A percentile compares a stretch with the other conserved stretches of the same genome.
These are phyloP conservation scores for Cabera pusaria DNA, from an alignment of 2,888 invertebrate genomes.

Conservation along the genomic window DNA sequence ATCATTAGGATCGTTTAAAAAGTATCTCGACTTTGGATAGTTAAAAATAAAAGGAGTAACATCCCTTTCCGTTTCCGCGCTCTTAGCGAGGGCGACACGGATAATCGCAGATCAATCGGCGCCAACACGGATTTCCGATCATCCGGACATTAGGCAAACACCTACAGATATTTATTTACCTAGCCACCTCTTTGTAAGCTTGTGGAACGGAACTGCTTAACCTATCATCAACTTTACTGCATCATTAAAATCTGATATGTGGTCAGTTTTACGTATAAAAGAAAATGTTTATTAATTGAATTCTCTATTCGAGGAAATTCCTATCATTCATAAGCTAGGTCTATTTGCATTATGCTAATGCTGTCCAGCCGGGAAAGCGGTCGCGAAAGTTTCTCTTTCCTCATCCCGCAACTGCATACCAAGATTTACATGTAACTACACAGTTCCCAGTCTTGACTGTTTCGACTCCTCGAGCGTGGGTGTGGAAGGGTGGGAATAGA, in stretches of 20 bases:
- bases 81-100: constrained; percentile 39
- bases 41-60: constrained; percentile 53
- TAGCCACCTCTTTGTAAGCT: no score
- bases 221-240: no score
- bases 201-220: no score
- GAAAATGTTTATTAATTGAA: no score
- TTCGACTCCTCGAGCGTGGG: constrained; percentile 40
- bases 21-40: constrained; percentile 38
- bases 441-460: constrained; percentile 26
- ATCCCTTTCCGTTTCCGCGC: constrained; percentile 59
- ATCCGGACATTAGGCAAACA: constrained; percentile 29
- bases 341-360: constrained; percentile 22
- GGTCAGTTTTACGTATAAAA: no score
- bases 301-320: constrained; percentile 11
- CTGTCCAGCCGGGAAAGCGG: constrained; percentile 26
- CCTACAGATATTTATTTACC: constrained; percentile 1
- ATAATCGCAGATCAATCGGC: constrained; percentile 55
- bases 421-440: constrained; percentile 3
- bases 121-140: constrained; percentile 51
- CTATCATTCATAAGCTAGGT: constrained; percentile 10
- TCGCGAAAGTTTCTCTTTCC: constrained; percentile 33
- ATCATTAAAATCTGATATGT: no score
- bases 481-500: constrained; percentile 51
- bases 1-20: constrained; percentile 43
- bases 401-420: constrained; percentile 31